These are phyloP conservation scores for Liopterus haemorrhoidalis DNA, from an alignment of 2,888 invertebrate genomes.

Conservation along the genomic window DNA sequence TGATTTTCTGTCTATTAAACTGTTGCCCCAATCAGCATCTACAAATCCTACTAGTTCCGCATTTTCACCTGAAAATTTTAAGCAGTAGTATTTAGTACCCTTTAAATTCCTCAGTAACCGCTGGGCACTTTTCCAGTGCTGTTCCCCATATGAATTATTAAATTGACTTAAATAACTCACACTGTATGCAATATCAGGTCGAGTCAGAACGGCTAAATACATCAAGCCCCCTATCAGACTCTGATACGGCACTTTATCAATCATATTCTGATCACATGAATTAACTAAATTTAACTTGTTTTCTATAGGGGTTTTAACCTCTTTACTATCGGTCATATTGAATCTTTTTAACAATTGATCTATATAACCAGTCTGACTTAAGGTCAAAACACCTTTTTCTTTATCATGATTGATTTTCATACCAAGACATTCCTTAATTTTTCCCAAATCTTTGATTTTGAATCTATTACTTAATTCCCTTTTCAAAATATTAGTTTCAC, in stretches of 20 bases:
- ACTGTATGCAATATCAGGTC: conserved; percentile 25
- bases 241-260: conserved; percentile 23
- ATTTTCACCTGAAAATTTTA: conserved; percentile 21
- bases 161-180: no score
- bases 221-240: conserved; percentile 26
- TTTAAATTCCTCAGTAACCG: conserved; percentile 23
- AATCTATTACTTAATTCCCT: conserved; percentile 20
- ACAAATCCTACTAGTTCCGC: conserved; percentile 26
- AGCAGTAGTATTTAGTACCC: conserved; percentile 22
- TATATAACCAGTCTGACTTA: conserved; percentile 28
- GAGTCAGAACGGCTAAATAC: conserved; percentile 24
- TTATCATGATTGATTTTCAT: conserved; percentile 26
- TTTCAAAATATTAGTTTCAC: conserved; percentile 7
- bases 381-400: conserved; percentile 11
- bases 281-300: conserved; percentile 25
- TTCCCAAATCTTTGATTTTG: conserved; percentile 29
- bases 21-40: conserved; percentile 30
- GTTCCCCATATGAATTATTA: conserved; percentile 15
- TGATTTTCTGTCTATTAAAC: conserved; percentile 39
- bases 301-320: conserved; percentile 26
- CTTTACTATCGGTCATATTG: conserved; percentile 23
- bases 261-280: no score
- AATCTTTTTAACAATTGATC: conserved; percentile 22
- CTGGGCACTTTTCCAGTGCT: conserved; percentile 22
- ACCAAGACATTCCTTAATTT: conserved; percentile 26